Percentiles rank a stretch among this genome's conserved stretches.
Evolutionary conservation across 2,888 invertebrate species (phyloP).

Genomic region (Nasonia oneida): DNA sequence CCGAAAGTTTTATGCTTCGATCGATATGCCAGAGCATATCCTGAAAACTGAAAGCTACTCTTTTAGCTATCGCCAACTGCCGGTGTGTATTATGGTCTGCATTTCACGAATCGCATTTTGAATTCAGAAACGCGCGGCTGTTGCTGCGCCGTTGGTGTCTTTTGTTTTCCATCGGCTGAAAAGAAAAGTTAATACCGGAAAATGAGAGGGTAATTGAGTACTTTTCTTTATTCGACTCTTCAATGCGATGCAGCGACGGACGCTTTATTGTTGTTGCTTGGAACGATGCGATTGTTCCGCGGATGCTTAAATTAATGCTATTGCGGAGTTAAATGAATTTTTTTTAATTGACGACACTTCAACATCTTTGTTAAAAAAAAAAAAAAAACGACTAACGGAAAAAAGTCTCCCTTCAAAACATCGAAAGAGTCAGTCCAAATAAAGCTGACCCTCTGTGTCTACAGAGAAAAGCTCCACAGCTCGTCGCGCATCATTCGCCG

Average conservation of each 20-base stretch:
- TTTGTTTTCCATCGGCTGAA: not conserved
- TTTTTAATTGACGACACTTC: no score
- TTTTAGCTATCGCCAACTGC: not conserved
- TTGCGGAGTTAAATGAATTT: no score
- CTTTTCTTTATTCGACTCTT: no score
- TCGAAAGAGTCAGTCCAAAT: not conserved
- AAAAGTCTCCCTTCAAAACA: not conserved
- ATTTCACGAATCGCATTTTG: not conserved
- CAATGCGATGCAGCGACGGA: no score
- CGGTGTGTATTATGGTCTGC: not conserved
- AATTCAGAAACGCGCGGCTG: not conserved
- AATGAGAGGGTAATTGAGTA: not conserved
- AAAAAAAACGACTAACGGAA: no score
- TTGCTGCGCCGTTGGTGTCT: not conserved
- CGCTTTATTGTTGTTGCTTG: no score
- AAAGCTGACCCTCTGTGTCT: not conserved
- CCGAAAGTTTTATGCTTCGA: not conserved
- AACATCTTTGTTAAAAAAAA: no score
- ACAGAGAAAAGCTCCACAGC: not conserved
- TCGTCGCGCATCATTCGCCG: not conserved
- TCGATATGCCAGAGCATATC: not conserved
- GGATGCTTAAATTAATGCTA: no score
- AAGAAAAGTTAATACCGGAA: not conserved
- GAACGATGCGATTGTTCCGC: no score
- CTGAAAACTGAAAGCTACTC: not conserved